Percentiles rank a stretch among this genome's conserved stretches.
phyloP scores from a whole-genome alignment of 1,140 invertebrate genomes.

The Reticulitermes speratus region DNA sequence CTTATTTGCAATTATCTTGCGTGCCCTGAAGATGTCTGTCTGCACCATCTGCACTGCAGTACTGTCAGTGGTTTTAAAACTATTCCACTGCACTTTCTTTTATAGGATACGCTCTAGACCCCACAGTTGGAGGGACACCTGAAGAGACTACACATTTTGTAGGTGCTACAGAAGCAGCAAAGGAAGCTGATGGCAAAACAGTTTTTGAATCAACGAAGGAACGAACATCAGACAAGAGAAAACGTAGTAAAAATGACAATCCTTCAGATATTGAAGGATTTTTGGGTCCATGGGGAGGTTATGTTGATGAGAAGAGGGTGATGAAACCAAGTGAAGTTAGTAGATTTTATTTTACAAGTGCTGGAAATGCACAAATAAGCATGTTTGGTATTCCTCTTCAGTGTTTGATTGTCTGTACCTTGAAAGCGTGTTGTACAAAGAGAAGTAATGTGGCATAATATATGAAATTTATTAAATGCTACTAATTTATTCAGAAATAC shows the following conservation, averaged over 20 bases:
- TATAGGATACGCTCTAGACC: constrained; percentile 90
- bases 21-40: too few relatives aligned
- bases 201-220: constrained; percentile 84
- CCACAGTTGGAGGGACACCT: constrained; percentile 71
- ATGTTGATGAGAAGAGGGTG: constrained; percentile 83
- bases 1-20: too few relatives aligned
- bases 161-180: constrained; percentile 60
- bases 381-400: too few relatives aligned
- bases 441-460: too few relatives aligned
- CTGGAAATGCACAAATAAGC: too few relatives aligned
- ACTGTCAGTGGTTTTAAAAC: too few relatives aligned
- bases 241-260: constrained; percentile 87
- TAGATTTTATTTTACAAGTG: not conserved
- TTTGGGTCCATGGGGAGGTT: constrained; percentile 96
- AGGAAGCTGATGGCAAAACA: constrained; percentile 71
- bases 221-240: constrained; percentile 79
- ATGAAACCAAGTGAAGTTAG: constrained; percentile 77
- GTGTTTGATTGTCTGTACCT: too few relatives aligned
- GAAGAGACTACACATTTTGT: constrained; percentile 66
- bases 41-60: too few relatives aligned
- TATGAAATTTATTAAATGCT: too few relatives aligned
- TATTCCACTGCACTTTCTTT: constrained; percentile 21
- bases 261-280: constrained; percentile 93
- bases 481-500: too few relatives aligned
- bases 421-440: too few relatives aligned